phyloP scores from a whole-genome alignment of 2,113 vertebrate genomes.

The Dasyornis broadbenti region DNA sequence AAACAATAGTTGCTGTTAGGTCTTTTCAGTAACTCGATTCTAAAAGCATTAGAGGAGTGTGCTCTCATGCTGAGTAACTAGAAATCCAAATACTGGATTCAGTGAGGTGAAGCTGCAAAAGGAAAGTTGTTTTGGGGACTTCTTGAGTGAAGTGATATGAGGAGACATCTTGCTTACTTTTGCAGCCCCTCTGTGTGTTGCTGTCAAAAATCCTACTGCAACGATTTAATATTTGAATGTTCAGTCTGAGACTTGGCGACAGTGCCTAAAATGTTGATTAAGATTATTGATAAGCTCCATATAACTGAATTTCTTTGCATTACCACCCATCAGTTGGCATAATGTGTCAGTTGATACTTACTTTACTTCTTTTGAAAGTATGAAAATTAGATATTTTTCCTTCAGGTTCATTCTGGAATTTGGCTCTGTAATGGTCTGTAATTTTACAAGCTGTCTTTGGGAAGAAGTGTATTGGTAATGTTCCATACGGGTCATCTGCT shows the following conservation, averaged over 20 bases:
- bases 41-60: background rate
- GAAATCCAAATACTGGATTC: background rate
- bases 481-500: background rate
- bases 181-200: background rate
- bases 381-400: background rate
- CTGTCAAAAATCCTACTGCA: background rate
- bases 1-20: background rate
- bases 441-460: background rate
- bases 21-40: background rate
- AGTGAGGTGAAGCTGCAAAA: background rate
- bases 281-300: background rate
- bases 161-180: background rate
- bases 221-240: background rate
- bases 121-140: background rate
- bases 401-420: background rate
- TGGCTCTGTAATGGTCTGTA: background rate
- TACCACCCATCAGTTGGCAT: background rate
- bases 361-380: background rate
- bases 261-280: background rate
- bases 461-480: background rate
- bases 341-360: background rate
- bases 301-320: background rate
- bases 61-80: background rate
- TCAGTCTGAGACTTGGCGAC: background rate
- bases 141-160: background rate